Conservation (phyloP, 2,113 vertebrate species). For the Apistogramma diplotaenia region DNA sequence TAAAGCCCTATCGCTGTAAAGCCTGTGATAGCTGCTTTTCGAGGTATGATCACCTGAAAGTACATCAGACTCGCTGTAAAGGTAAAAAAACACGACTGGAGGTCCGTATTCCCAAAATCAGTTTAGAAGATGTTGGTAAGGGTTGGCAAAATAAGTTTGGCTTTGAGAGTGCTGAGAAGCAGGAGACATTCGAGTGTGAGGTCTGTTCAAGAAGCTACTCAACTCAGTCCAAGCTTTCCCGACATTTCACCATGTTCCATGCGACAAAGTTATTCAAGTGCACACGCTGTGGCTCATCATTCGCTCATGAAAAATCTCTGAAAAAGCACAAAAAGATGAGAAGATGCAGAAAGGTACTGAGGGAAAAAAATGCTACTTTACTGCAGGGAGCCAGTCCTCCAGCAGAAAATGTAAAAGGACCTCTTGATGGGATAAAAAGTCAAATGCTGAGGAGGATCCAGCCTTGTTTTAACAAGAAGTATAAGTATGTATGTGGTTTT, state of each 20-base stretch:
- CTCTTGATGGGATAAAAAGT: slow-evolving; percentile 31
- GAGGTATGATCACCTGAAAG: slow-evolving; percentile 75
- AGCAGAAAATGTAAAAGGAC: slow-evolving; percentile 8
- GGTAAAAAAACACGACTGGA: slow-evolving; percentile 62
- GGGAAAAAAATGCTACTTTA: neutral
- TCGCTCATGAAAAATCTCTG: slow-evolving; percentile 58
- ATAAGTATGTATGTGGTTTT: slow-evolving; percentile 62
- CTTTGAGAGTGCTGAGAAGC: neutral
- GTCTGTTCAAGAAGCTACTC: slow-evolving; percentile 66
- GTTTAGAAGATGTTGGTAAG: slow-evolving; percentile 62
- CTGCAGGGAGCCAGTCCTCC: neutral
- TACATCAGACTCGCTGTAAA: slow-evolving; percentile 72
- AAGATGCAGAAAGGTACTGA: slow-evolving; percentile 37
- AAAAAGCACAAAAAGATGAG: slow-evolving; percentile 48
- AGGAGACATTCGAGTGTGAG: slow-evolving; percentile 54
- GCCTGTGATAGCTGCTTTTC: slow-evolving; percentile 77
- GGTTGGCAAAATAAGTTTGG: slow-evolving; percentile 58
- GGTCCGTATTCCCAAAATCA: slow-evolving; percentile 73
- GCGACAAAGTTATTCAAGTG: slow-evolving; percentile 64
- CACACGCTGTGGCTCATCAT: slow-evolving; percentile 54
- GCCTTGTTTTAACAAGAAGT: slow-evolving; percentile 55
- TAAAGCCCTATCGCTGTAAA: slow-evolving; percentile 80
- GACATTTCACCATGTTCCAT: slow-evolving; percentile 72
- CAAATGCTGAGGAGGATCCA: slow-evolving; percentile 59
- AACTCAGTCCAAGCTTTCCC: slow-evolving; percentile 51